A percentile compares a stretch with the other conserved stretches of the same genome.
Conservation (phyloP, 92 coral and sea anemone species). For the Metridium senile region DNA sequence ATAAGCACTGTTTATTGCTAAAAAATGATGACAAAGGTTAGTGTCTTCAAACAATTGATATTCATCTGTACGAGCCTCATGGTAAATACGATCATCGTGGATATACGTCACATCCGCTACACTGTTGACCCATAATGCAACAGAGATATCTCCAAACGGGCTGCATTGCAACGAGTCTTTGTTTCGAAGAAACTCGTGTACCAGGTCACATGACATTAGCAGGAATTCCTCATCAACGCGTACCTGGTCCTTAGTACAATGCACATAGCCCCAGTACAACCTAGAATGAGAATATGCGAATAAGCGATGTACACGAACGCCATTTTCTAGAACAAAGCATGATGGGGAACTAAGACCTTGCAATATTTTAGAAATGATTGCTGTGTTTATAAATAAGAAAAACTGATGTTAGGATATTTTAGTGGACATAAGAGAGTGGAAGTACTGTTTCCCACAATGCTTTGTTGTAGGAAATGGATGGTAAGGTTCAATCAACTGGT, state of each 20-base stretch:
- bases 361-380: too few relatives aligned
- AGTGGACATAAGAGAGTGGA: too few relatives aligned
- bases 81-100: conserved; percentile 78
- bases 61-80: conserved; percentile 54
- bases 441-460: too few relatives aligned
- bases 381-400: too few relatives aligned
- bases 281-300: conserved; percentile 28
- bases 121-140: conserved; percentile 91
- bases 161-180: conserved; percentile 77
- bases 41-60: conserved; percentile 19
- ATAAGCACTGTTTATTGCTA: conserved; percentile 86
- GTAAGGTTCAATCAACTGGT: too few relatives aligned
- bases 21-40: conserved; percentile 61
- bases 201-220: conserved; percentile 72
- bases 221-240: conserved; percentile 94
- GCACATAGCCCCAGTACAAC: conserved; percentile 94
- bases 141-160: conserved; percentile 90
- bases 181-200: conserved; percentile 63
- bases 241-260: conserved; percentile 74
- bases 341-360: too few relatives aligned
- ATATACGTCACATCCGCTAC: conserved; percentile 62
- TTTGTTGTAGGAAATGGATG: too few relatives aligned
- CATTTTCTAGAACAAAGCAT: too few relatives aligned
- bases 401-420: too few relatives aligned
- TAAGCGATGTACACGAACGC: too few relatives aligned